A percentile compares a stretch with the other conserved stretches of the same genome.
Conservation (phyloP, 2,113 vertebrate genomes). For the Hiodon alosoides region DNA sequence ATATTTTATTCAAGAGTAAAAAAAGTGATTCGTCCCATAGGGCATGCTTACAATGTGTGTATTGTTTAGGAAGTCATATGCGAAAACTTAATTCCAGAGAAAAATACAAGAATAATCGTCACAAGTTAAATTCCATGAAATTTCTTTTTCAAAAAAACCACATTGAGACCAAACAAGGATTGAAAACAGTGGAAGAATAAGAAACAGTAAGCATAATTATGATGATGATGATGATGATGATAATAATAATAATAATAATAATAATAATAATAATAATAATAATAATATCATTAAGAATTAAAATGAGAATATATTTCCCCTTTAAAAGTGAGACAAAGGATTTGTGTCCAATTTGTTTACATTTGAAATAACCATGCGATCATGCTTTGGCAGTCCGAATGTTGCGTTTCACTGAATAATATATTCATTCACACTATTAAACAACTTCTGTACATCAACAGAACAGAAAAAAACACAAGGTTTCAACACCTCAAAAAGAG, state of each 20-base stretch:
- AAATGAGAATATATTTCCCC: constrained; percentile 70
- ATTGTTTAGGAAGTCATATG: constrained; percentile 73
- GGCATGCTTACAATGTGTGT: constrained; percentile 79
- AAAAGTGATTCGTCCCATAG: constrained; percentile 79
- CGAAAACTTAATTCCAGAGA: constrained; percentile 70
- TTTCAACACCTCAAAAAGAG: constrained; percentile 56
- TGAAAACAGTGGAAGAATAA: constrained; percentile 60
- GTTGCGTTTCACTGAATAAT: constrained; percentile 76
- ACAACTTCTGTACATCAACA: constrained; percentile 73
- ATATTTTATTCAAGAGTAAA: constrained; percentile 87
- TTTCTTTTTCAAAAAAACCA: constrained; percentile 64
- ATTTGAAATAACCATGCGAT: constrained; percentile 76
- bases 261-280: constrained; percentile 61
- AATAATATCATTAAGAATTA: constrained; percentile 66
- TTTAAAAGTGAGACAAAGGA: constrained; percentile 68
- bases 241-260: constrained; percentile 61
- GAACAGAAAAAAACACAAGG: constrained; percentile 60
- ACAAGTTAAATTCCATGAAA: constrained; percentile 71
- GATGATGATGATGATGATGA: constrained; percentile 65
- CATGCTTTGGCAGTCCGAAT: constrained; percentile 77
- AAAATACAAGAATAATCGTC: constrained; percentile 66
- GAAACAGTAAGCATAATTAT: constrained; percentile 64
- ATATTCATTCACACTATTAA: constrained; percentile 75
- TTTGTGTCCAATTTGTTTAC: constrained; percentile 67
- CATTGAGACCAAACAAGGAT: constrained; percentile 69